Evolutionary conservation across 2,888 invertebrate species (phyloP).

Genomic region (Nymphalis c-album): DNA sequence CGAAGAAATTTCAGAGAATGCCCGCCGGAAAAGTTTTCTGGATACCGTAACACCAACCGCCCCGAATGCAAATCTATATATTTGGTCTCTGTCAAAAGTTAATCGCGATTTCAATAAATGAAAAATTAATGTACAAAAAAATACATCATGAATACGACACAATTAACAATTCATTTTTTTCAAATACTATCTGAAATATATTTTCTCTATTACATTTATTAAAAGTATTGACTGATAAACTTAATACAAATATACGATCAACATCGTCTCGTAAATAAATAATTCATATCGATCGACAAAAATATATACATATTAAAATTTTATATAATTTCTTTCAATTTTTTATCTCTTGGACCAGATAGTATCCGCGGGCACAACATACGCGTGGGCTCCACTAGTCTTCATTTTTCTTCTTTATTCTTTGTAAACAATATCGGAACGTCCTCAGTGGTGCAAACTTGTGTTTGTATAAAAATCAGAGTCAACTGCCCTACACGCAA

Average conservation of each 20-base stretch:
- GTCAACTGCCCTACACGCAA: slow-evolving; percentile 3
- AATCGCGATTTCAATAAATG: background rate
- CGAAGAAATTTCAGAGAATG: slow-evolving; percentile 7
- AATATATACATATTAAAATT: background rate
- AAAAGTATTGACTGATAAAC: no score
- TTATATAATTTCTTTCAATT: background rate
- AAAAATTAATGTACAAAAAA: no score
- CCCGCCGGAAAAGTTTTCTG: slow-evolving; percentile 12
- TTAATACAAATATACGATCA: no score
- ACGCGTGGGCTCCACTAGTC: slow-evolving; percentile 9
- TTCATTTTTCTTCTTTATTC: slow-evolving; percentile 11
- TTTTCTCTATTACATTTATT: no score
- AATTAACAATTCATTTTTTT: no score
- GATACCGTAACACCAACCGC: slow-evolving; percentile 11
- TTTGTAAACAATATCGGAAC: slow-evolving; percentile 11
- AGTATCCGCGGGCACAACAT: slow-evolving; percentile 3
- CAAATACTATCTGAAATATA: no score
- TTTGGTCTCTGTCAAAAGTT: background rate
- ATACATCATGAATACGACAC: no score
- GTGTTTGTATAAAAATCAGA: slow-evolving; percentile 8
- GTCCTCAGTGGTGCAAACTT: slow-evolving; percentile 11
- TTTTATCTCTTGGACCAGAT: background rate
- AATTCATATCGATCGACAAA: no score
- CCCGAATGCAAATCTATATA: slow-evolving; percentile 8
- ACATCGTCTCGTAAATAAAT: no score